Evolutionary conservation across 1,140 invertebrate genomes (phyloP).

Genomic region (Paracyclopina nana): DNA sequence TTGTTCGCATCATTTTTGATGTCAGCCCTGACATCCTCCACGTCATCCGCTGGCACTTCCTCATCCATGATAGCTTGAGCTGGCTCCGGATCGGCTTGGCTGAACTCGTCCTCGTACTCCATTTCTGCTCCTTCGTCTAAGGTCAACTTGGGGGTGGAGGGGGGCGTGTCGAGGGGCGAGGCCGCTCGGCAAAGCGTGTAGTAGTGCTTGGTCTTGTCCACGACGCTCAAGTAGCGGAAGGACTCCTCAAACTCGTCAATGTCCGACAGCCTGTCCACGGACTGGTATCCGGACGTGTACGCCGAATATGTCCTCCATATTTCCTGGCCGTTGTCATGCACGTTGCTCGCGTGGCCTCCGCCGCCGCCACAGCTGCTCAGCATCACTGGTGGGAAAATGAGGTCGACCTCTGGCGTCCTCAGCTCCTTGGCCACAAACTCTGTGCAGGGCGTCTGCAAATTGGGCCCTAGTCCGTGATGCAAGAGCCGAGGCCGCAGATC

Average conservation of each 20-base stretch:
- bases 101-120: no score
- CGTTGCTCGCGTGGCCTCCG: no score
- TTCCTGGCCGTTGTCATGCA: not conserved
- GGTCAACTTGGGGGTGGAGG: slow-evolving; percentile 2
- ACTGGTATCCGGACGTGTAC: slow-evolving; percentile 14
- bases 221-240: slow-evolving; percentile 12
- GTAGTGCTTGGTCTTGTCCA: slow-evolving; percentile 16
- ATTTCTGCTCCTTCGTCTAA: not conserved
- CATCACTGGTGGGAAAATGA: slow-evolving; percentile 7
- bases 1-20: not conserved
- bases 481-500: slow-evolving; percentile 8
- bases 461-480: not conserved
- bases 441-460: slow-evolving; percentile 12
- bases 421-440: slow-evolving; percentile 16
- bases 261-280: slow-evolving; percentile 8
- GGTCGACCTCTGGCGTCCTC: slow-evolving; percentile 13
- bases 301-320: slow-evolving; percentile 12
- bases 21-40: not conserved
- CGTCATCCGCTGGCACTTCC: slow-evolving; percentile 3
- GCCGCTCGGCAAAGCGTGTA: slow-evolving; percentile 15
- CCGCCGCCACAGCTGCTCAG: not conserved
- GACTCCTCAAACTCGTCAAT: slow-evolving; percentile 16
- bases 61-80: slow-evolving; percentile 8
- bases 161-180: not conserved
- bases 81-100: no score